Evolutionary conservation across 2,888 invertebrate species (phyloP).

Genomic region (Leucophora obtusa): DNA sequence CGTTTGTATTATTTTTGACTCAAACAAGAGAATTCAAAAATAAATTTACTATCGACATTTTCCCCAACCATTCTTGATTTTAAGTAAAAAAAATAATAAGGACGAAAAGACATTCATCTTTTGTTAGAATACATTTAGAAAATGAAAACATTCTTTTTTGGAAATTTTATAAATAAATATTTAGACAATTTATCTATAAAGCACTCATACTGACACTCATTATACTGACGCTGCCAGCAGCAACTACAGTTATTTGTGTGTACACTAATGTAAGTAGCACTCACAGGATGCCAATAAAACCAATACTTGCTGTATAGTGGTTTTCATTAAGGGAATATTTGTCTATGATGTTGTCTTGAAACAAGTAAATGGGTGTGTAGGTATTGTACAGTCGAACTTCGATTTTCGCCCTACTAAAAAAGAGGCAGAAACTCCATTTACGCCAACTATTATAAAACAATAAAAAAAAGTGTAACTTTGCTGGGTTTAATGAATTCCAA

Average conservation of each 20-base stretch:
- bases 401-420: no score
- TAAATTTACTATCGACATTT: neutral
- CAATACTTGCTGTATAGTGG: slow-evolving; percentile 15
- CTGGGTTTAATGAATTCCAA: no score
- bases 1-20: neutral
- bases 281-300: slow-evolving; percentile 35
- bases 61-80: neutral
- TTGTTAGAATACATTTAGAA: neutral
- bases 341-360: neutral
- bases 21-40: neutral
- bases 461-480: no score
- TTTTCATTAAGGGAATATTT: slow-evolving; percentile 34
- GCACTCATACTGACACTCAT: neutral
- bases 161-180: slow-evolving; percentile 30
- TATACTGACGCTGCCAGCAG: neutral
- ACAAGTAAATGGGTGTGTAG: neutral
- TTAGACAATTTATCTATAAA: slow-evolving; percentile 7
- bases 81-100: neutral
- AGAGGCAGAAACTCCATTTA: no score
- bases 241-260: neutral
- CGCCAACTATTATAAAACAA: no score
- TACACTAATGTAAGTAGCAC: neutral
- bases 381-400: neutral
- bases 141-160: slow-evolving; percentile 20
- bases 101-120: neutral